Percentiles rank a stretch among this genome's conserved stretches.
phyloP scores from a whole-genome alignment of 2,888 invertebrate species.

The Cenopis cana region DNA sequence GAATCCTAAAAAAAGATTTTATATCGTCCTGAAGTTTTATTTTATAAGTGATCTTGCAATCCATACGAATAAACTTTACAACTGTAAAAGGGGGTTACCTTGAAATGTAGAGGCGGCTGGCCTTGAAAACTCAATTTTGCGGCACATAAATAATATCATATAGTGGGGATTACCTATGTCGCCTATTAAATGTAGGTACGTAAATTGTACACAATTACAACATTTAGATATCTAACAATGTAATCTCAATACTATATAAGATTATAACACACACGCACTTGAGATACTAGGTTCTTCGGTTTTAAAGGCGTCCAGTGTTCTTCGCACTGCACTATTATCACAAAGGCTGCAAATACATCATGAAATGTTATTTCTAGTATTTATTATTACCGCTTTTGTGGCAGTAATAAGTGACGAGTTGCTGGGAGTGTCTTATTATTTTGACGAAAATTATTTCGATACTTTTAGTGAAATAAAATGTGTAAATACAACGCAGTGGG shows the following conservation, averaged over 20 bases:
- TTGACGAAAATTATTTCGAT: conserved; percentile 45
- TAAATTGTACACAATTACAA: too few species aligned
- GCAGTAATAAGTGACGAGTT: conserved; percentile 45
- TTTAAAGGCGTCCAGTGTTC: conserved; percentile 24
- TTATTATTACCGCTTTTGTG: conserved; percentile 41
- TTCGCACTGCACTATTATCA: conserved; percentile 1
- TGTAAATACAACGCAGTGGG: conserved; percentile 45
- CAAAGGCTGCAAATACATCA: conserved; percentile 19
- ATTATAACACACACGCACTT: conserved; percentile 15
- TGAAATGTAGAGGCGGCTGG: too few species aligned
- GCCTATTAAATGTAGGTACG: too few species aligned
- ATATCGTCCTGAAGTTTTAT: too few species aligned
- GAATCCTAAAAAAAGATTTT: too few species aligned
- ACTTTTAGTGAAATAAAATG: conserved; percentile 47
- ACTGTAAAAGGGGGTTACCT: too few species aligned
- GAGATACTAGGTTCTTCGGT: conserved; percentile 18
- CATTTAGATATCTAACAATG: conserved; percentile 27
- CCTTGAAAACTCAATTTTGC: neutral
- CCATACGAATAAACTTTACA: too few species aligned
- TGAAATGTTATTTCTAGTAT: conserved; percentile 39
- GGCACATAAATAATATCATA: too few species aligned
- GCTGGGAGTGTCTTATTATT: conserved; percentile 49
- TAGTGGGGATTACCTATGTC: too few species aligned
- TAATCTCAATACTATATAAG: conserved; percentile 32
- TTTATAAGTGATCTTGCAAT: too few species aligned